Conservation (phyloP, 2,113 vertebrate genomes). For the Alaudala cheleensis region DNA sequence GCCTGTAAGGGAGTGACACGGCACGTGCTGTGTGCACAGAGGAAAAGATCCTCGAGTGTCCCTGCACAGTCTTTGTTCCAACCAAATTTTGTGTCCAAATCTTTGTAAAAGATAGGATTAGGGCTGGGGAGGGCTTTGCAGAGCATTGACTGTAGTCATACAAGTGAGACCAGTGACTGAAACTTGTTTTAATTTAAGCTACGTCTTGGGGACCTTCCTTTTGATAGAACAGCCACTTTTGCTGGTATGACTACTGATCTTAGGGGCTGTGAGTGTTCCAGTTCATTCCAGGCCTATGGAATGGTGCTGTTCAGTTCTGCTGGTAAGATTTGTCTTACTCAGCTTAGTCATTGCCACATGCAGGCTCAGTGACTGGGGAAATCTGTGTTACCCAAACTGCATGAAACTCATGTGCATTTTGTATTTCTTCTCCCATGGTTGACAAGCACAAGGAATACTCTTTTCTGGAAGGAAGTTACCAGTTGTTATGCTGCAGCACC, state of each 20-base stretch:
- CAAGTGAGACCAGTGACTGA: conserved; percentile 43
- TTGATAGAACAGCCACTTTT: conserved; percentile 33
- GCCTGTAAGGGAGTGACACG: background rate
- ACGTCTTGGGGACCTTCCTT: conserved; percentile 45
- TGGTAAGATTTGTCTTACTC: conserved; percentile 14
- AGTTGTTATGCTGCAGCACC: background rate
- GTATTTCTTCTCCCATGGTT: conserved; percentile 20
- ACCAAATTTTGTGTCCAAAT: conserved; percentile 26
- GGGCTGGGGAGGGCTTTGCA: conserved; percentile 18
- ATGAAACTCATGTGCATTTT: background rate
- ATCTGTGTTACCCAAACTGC: background rate
- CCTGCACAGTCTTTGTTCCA: background rate
- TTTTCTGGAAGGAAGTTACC: background rate
- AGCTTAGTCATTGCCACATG: conserved; percentile 25
- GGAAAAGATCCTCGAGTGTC: background rate
- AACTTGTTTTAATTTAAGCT: conserved; percentile 45
- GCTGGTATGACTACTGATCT: background rate
- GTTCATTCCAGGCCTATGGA: conserved; percentile 27
- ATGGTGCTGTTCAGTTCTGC: conserved; percentile 27
- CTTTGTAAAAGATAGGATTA: conserved; percentile 32
- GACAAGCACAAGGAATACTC: conserved; percentile 21
- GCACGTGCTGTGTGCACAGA: background rate
- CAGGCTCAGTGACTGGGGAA: background rate
- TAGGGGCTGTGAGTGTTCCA: conserved; percentile 1
- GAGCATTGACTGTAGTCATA: background rate